Percentiles rank a stretch among this genome's conserved stretches.
These are phyloP conservation scores for Eulemur rubriventer DNA, from an alignment of 2,797 vertebrate genomes.

Conservation along the genomic window DNA sequence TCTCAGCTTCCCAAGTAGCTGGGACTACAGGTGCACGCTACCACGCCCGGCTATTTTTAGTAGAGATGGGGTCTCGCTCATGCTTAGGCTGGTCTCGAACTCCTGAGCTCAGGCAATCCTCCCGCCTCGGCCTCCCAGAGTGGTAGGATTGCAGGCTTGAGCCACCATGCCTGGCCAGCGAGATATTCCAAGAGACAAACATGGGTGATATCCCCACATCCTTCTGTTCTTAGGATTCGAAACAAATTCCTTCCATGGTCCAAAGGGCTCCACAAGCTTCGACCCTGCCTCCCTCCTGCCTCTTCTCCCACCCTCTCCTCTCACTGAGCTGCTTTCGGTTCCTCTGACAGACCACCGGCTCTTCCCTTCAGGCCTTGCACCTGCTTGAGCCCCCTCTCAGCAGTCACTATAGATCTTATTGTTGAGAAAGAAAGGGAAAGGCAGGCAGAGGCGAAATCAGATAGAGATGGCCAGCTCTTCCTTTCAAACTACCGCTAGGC, in stretches of 20 bases:
- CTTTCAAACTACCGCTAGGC: not conserved
- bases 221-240: not conserved
- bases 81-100: no score
- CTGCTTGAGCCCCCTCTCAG: not conserved
- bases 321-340: not conserved
- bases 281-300: not conserved
- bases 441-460: not conserved
- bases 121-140: no score
- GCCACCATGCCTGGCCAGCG: no score
- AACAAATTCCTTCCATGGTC: not conserved
- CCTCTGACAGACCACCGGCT: not conserved
- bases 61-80: no score
- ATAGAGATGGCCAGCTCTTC: not conserved
- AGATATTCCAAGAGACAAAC: not conserved
- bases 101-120: no score
- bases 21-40: no score
- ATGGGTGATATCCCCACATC: not conserved
- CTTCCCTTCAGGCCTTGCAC: not conserved
- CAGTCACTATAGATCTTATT: not conserved
- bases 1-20: no score
- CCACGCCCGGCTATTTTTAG: no score
- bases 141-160: no score
- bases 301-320: not conserved
- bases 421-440: not conserved
- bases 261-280: not conserved